These are phyloP conservation scores for Henicopernis longicauda DNA, from an alignment of 2,113 vertebrate genomes.

Conservation along the genomic window DNA sequence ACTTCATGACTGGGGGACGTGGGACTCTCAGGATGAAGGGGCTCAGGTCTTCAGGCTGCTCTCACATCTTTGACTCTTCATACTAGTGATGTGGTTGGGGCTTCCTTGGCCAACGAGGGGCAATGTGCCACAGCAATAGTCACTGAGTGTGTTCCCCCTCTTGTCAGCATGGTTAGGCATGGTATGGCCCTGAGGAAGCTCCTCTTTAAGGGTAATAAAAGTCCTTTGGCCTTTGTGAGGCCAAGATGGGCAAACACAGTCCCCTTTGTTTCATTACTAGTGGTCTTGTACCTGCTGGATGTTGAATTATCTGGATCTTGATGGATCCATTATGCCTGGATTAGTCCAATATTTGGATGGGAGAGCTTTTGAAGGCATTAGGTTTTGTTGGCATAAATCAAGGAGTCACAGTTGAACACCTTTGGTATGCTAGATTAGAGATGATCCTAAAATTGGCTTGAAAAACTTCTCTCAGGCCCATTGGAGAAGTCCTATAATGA, in stretches of 20 bases:
- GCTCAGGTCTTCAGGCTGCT: neutral
- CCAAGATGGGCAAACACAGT: rapidly evolving
- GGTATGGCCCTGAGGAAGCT: neutral
- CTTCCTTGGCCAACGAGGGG: neutral
- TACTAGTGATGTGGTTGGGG: neutral
- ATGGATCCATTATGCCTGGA: neutral
- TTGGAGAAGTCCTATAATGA: neutral
- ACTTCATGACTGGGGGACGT: neutral
- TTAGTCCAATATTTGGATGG: neutral
- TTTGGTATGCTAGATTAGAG: neutral
- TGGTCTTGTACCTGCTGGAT: neutral
- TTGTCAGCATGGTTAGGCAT: rapidly evolving
- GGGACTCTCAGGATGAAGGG: neutral
- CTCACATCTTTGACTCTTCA: neutral
- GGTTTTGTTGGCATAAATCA: neutral
- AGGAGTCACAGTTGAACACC: neutral
- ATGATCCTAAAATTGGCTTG: neutral
- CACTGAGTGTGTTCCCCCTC: neutral
- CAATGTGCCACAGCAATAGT: neutral
- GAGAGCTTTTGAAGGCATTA: neutral
- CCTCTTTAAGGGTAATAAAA: neutral
- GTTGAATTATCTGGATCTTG: neutral
- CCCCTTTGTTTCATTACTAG: neutral
- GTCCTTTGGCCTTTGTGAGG: neutral
- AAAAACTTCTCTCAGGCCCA: neutral